A percentile compares a stretch with the other conserved stretches of the same genome.
Evolutionary conservation across 2,113 vertebrate genomes (phyloP).

Genomic region (Vulpes ferrilata): DNA sequence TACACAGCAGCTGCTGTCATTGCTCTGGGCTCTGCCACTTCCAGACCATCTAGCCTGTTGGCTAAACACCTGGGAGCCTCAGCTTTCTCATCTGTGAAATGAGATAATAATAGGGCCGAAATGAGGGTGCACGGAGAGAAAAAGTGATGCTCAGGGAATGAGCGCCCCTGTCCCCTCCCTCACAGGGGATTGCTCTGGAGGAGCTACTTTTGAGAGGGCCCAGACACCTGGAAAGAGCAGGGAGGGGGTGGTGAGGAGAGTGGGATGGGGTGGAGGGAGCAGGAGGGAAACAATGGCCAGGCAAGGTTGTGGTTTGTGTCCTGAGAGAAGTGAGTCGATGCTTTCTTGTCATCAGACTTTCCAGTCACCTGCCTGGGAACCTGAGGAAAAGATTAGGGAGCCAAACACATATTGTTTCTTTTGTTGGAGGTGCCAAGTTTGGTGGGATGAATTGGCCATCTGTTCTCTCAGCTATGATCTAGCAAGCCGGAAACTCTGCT

Average conservation of each 20-base stretch:
- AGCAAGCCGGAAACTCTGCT: constrained; percentile 85
- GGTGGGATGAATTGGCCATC: constrained; percentile 89
- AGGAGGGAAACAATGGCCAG: constrained; percentile 25
- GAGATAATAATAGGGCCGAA: neutral
- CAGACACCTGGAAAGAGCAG: neutral
- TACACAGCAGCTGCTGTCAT: neutral
- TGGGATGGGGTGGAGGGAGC: neutral
- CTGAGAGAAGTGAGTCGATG: constrained; percentile 77
- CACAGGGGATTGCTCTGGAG: neutral
- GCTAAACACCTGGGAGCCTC: neutral
- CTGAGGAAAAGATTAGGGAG: constrained; percentile 87
- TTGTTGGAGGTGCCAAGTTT: constrained; percentile 87
- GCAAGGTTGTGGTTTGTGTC: constrained; percentile 64
- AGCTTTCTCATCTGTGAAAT: neutral
- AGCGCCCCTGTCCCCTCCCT: fast-evolving
- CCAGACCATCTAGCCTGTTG: neutral
- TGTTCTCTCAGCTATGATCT: constrained; percentile 84
- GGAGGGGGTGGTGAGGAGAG: no score
- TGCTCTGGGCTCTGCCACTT: neutral
- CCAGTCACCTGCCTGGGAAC: constrained; percentile 89
- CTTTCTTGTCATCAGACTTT: constrained; percentile 90
- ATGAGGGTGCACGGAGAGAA: neutral
- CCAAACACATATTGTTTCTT: constrained; percentile 88
- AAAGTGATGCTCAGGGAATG: neutral
- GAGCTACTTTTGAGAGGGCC: neutral